Evolutionary conservation across 2,113 vertebrate species (phyloP).

Genomic region (Empidonax traillii): DNA sequence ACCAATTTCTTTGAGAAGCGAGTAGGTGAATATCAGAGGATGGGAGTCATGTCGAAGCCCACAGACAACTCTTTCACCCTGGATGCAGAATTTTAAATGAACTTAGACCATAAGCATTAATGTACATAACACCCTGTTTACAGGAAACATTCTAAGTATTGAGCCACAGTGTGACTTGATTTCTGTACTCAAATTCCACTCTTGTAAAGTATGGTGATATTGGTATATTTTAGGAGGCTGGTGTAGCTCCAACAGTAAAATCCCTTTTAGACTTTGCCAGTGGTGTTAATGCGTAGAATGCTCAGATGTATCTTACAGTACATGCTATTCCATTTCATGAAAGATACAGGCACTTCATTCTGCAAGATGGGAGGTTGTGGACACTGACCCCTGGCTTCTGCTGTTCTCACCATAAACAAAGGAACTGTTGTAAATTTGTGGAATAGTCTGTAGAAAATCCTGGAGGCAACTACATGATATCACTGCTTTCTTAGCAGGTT

Average conservation of each 20-base stretch:
- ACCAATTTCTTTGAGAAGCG: constrained; percentile 99
- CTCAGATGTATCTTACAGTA: background rate
- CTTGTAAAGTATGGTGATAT: background rate
- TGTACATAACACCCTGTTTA: background rate
- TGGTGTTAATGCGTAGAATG: background rate
- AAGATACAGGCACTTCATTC: background rate
- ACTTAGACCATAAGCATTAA: background rate
- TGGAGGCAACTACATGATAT: background rate
- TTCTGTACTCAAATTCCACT: background rate
- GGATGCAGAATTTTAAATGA: constrained; percentile 90
- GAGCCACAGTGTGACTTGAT: background rate
- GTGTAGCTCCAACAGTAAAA: constrained; percentile 40
- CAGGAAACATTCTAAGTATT: background rate
- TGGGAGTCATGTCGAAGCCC: constrained; percentile 92
- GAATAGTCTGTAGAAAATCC: background rate
- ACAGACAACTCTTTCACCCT: constrained; percentile 90
- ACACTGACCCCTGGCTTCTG: background rate
- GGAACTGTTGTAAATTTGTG: background rate
- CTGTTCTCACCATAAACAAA: background rate
- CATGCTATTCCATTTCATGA: background rate
- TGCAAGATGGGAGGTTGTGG: background rate
- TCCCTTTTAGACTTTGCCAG: background rate
- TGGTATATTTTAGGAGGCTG: background rate
- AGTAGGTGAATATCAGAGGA: constrained; percentile 96
- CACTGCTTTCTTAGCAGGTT: constrained; percentile 55